Conservation (phyloP, 2,797 vertebrate species). For the Crenichthys baileyi region DNA sequence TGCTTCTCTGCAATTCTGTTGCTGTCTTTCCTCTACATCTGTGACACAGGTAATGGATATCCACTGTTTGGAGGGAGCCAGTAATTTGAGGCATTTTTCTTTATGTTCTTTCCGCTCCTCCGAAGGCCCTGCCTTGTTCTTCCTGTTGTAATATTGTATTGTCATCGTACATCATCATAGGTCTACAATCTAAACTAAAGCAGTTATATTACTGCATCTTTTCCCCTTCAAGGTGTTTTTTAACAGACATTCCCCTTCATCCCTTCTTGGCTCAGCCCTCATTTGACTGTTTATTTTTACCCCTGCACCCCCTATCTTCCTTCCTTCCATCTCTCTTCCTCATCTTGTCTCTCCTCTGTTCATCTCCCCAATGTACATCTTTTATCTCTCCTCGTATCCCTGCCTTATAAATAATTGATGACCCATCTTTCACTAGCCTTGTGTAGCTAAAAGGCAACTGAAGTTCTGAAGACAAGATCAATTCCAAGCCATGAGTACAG, state of each 20-base stretch:
- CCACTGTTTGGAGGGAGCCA: constrained; percentile 29
- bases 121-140: constrained; percentile 38
- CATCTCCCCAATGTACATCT: constrained; percentile 42
- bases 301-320: constrained; percentile 11
- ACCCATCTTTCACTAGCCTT: constrained; percentile 63
- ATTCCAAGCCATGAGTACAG: constrained; percentile 53
- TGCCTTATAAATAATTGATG: constrained; percentile 75
- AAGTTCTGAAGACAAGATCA: constrained; percentile 73
- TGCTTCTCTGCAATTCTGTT: constrained; percentile 21
- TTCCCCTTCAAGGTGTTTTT: constrained; percentile 34
- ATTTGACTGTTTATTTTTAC: constrained; percentile 28
- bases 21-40: constrained; percentile 25
- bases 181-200: constrained; percentile 22
- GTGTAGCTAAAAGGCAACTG: constrained; percentile 70
- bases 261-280: constrained; percentile 14
- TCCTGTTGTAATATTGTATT: constrained; percentile 11
- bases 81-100: constrained; percentile 51
- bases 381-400: constrained; percentile 55
- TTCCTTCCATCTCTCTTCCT: constrained; percentile 22
- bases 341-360: constrained; percentile 19
- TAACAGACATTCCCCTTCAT: constrained; percentile 30
- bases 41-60: constrained; percentile 45
- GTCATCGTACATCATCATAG: constrained; percentile 13
- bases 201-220: constrained; percentile 34
- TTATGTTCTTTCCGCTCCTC: constrained; percentile 35